A percentile compares a stretch with the other conserved stretches of the same genome.
Evolutionary conservation across 2,888 invertebrate species (phyloP).

Genomic region (Cyclophora albipunctata): DNA sequence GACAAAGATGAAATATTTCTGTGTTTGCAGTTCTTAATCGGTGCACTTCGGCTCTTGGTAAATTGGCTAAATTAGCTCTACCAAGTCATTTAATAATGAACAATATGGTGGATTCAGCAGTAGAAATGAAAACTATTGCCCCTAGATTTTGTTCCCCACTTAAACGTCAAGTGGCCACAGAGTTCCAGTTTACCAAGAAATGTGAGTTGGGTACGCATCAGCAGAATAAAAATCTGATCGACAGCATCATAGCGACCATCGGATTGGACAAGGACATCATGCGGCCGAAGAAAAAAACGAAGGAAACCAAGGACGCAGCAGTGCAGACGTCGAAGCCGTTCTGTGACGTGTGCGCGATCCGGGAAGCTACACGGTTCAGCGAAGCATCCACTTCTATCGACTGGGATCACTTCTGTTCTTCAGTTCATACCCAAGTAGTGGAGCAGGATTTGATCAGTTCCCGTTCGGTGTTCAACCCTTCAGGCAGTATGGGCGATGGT

Average conservation of each 20-base stretch:
- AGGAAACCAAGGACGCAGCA: conserved; percentile 50
- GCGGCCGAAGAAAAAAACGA: conserved; percentile 42
- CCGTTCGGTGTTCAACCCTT: conserved; percentile 55
- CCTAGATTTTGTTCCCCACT: conserved; percentile 59
- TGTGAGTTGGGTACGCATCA: conserved; percentile 28
- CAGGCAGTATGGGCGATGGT: conserved; percentile 45
- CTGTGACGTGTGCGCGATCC: conserved; percentile 60
- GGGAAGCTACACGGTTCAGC: conserved; percentile 38
- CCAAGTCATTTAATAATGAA: conserved; percentile 53
- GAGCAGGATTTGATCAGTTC: conserved; percentile 60
- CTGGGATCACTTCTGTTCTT: conserved; percentile 38
- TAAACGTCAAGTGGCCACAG: conserved; percentile 50
- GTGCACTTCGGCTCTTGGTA: conserved; percentile 49
- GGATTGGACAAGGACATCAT: conserved; percentile 46
- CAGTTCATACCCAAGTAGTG: conserved; percentile 61
- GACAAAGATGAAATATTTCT: conserved; percentile 16
- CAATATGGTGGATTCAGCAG: conserved; percentile 27
- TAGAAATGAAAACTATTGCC: conserved; percentile 36
- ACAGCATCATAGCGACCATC: conserved; percentile 49
- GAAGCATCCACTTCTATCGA: conserved; percentile 41
- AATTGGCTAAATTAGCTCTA: conserved; percentile 42
- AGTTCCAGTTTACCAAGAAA: conserved; percentile 53
- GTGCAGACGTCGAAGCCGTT: conserved; percentile 53
- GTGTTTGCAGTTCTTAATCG: conserved; percentile 62
- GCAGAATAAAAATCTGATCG: conserved; percentile 57